Conservation (phyloP, 2,113 vertebrate genomes). For the Scophthalmus maximus region DNA sequence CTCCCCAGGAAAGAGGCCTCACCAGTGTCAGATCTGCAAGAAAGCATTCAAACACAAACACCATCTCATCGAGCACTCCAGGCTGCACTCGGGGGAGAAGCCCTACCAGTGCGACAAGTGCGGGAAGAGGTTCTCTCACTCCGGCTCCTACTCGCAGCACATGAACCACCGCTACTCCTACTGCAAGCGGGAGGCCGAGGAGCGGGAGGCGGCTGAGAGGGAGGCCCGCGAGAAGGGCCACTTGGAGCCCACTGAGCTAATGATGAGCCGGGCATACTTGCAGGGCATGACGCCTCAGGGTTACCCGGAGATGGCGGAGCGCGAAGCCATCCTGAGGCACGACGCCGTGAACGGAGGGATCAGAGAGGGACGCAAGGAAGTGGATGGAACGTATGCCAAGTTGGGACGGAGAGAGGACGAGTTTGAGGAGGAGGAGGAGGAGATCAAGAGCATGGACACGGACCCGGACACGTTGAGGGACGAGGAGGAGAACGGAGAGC, state of each 20-base stretch:
- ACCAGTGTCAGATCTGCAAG: slow-evolving; percentile 99
- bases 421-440: slow-evolving; percentile 98
- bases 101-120: slow-evolving; percentile 99
- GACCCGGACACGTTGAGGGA: slow-evolving; percentile 98
- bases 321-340: slow-evolving; percentile 91
- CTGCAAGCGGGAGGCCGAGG: slow-evolving; percentile 99
- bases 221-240: slow-evolving; percentile 97
- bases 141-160: slow-evolving; percentile 99
- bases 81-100: slow-evolving; percentile 98
- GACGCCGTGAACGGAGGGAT: slow-evolving; percentile 89
- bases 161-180: slow-evolving; percentile 99
- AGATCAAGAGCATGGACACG: slow-evolving; percentile 99
- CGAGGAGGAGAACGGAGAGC: slow-evolving; percentile 96
- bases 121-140: slow-evolving; percentile 99
- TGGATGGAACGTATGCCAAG: slow-evolving; percentile 91
- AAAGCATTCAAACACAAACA: slow-evolving; percentile 99
- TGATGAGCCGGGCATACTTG: slow-evolving; percentile 96
- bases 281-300: slow-evolving; percentile 96
- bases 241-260: slow-evolving; percentile 96
- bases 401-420: slow-evolving; percentile 93
- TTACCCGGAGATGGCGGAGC: slow-evolving; percentile 95
- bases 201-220: slow-evolving; percentile 95
- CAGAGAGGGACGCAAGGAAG: slow-evolving; percentile 92
- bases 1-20: slow-evolving; percentile 95
- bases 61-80: slow-evolving; percentile 98